Evolutionary conservation across 2,797 vertebrate species (phyloP), one percentile per base, ranked within the genome.

Genomic region (Enteromius afrohamiltoni): DNA sequence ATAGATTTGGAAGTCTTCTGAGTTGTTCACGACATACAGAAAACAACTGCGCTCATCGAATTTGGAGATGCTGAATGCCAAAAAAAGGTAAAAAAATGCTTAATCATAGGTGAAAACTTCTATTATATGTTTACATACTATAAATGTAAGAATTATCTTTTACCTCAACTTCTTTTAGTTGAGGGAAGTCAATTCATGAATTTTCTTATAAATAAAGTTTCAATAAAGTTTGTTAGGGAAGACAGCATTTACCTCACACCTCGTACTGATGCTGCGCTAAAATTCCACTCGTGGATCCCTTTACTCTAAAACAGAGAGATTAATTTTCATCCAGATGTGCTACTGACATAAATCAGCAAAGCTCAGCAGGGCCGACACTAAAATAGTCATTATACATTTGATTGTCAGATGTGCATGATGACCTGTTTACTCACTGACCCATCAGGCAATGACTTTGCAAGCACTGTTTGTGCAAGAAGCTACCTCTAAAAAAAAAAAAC

Each of bases 1-100:
- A 88, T 99, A 99, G 92, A 99, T 98, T 92, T 99, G 98, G 90
- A 99, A 99, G 91, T 99, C 98, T 75, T 99, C 98, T 0, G 98
- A 96, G 90, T 99, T 99, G 94, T 99, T 96, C n/a, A 98, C 94
- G 69, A 99, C 98, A 0, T 99, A 99, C 1, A 99, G 94, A 90
- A 99, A 99, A 89, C 96, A 97, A 89, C 98, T 98, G 80, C 98
- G 95, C 89, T 99, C 98, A 85, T 99, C 98, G 91, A 97, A 98
- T 92, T 99, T 99, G 23, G 97, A 99, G 93, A 99, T 97, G 92
- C 98, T 99, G 92, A 42, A 93, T 82, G 79, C 82, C 23, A 53
- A 16, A 47, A 47, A 42, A 1, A 51, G 7, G n/a, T 29, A 29
- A 29, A 29, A 64, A 47, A 31, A 16, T 16, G 13, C 13, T 62